Percentiles rank a stretch among this genome's conserved stretches.
Evolutionary conservation across 1,140 invertebrate genomes (phyloP).

Genomic region (Zaprionus gabonicus): DNA sequence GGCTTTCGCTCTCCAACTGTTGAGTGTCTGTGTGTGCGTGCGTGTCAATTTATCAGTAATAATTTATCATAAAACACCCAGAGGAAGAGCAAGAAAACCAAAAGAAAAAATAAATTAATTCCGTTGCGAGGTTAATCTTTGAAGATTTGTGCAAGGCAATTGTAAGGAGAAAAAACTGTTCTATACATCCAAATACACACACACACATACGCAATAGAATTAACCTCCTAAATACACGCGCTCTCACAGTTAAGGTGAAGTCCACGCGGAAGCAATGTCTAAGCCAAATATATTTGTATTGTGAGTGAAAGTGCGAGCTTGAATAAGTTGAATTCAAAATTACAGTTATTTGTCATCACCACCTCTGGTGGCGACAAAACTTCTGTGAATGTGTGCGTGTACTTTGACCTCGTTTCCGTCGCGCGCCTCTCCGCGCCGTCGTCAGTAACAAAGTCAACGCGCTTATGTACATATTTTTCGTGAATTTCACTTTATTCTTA

Average conservation of each 20-base stretch:
- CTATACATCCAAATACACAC: slow-evolving; percentile 18
- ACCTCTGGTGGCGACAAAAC: not conserved
- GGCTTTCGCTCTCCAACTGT: slow-evolving; percentile 50
- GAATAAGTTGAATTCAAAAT: slow-evolving; percentile 19
- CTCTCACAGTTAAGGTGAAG: slow-evolving; percentile 31
- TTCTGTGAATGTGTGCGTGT: slow-evolving; percentile 28
- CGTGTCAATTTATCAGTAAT: slow-evolving; percentile 69
- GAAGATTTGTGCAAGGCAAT: slow-evolving; percentile 22
- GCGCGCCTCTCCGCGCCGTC: slow-evolving; percentile 12
- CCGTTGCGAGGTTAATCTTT: slow-evolving; percentile 58
- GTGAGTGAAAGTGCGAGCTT: slow-evolving; percentile 74
- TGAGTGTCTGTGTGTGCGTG: slow-evolving; percentile 66
- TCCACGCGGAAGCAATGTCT: slow-evolving; percentile 56
- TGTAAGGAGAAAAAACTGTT: slow-evolving; percentile 41
- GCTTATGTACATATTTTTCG: slow-evolving; percentile 38
- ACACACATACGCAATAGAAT: slow-evolving; percentile 7
- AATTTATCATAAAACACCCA: slow-evolving; percentile 37
- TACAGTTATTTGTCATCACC: not conserved
- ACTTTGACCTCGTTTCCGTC: slow-evolving; percentile 66
- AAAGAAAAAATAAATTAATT: slow-evolving; percentile 11
- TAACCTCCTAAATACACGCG: slow-evolving; percentile 24
- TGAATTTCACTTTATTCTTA: slow-evolving; percentile 69
- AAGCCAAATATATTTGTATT: slow-evolving; percentile 54
- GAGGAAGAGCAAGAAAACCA: slow-evolving; percentile 19
- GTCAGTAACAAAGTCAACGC: slow-evolving; percentile 62